Base-by-base conservation (phyloP, 2,797 vertebrate genomes). In the Ataeniobius toweri region DNA sequence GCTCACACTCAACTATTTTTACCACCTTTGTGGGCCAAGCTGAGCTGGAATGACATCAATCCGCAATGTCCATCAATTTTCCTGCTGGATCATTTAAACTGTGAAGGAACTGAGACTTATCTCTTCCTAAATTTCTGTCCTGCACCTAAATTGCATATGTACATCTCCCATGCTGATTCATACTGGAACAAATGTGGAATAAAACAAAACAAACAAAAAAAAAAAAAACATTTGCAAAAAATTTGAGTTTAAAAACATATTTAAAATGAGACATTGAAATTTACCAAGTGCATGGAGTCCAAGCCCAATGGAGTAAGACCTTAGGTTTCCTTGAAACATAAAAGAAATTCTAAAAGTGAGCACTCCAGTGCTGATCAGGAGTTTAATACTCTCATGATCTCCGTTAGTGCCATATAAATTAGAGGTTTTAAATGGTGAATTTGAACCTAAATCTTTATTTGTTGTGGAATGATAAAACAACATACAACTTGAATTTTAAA, bases 51-150 rank as follows among this genome's bases (percentile, higher is more conserved):
- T 87, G 85, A 86, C 92, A 89, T 85, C 83, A 80, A 72, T 89
- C 82, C 79, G 85, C 83, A 36, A 0, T 36, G 36, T 36, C 36
- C 36, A 36, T 36, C 36, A 84, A 90, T 92, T 91, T 91, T 80
- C 76, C 78, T 7, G 74, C 69, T 92, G 84, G 92, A 93, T 94
- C 85, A 92, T 94, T 94, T 78, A 91, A 85, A 74, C 24, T 65
- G 61, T 16, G 22, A 26, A 9, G 41, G 79, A 53, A 41, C 2
- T 0, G 36, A 78, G 79, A 58, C 74, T 88, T 85, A 92, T 80
- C 89, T 91, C 84, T 39, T 22, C 73, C 85, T 44, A 75, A 84
- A 87, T 77, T 41, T 80, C 65, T 53, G 76, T 63, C 73, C 48
- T 41, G 58, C 82, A 78, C 75, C 78, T 73, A 79, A 69, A 69